Base-by-base conservation (phyloP, 2,113 vertebrate genomes). In the Triplophysa rosa region DNA sequence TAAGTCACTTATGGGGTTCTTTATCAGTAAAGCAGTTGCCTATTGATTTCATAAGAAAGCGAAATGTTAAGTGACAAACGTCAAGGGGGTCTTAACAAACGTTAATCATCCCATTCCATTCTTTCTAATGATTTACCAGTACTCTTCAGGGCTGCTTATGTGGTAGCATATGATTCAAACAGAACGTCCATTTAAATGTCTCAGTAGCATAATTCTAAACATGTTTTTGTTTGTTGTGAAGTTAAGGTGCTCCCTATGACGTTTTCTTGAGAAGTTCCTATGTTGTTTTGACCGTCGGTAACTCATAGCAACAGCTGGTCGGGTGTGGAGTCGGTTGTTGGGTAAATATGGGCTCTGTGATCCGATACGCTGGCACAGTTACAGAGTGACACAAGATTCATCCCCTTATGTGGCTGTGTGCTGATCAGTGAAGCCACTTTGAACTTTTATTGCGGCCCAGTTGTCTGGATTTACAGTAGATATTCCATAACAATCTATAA, bases 61-160 rank as follows among this genome's bases (percentile, higher is more conserved):
- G 19, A 21, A 33, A n/a, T 26, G 63, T 42, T 75, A 24, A 16
- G 3, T 23, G 52, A 21, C 10, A 61, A 49, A 13, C 17, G 29
- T 45, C 10, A 49, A 68, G 40, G 59, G 58, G 40, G 59, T 66
- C 61, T 24, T 24, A 45, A 40, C 24, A 67, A 49, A 52, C 69
- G 56, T 45, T 29, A 29, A 69, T 58, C 49, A 0, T 37, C 59
- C 66, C 16, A 40, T 29, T 56, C 26, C 11, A 12, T 29, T 33
- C 13, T 23, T 10, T 84, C 84, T 87, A 85, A 88, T 80, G 68
- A 47, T 45, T 84, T 80, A 85, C 61, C 77, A 54, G 77, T 29
- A 8, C 2, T 33, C 61, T 68, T 67, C 19, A 26, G 33, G 67
- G 63, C 49, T 77, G 52, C 5, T n/a, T 17, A 14, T 67, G 42